Evolutionary conservation across 2,797 vertebrate genomes (phyloP).

Genomic region (Bufotes viridis): DNA sequence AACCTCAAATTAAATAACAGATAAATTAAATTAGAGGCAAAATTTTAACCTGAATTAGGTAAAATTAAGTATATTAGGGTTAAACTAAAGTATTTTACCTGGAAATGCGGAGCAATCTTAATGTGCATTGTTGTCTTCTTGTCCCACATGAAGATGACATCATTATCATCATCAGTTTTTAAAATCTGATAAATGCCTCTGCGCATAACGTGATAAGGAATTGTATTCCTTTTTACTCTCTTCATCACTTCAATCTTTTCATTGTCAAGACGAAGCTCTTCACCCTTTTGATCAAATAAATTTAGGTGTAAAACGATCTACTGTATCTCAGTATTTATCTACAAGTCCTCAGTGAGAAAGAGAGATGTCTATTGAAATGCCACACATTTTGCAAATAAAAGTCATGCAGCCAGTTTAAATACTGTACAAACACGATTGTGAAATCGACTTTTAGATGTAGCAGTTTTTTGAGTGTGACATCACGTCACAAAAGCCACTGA

Average conservation of each 20-base stretch:
- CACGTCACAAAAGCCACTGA: no score
- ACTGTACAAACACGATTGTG: no score
- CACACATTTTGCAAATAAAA: no score
- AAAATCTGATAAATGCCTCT: slow-evolving; percentile 77
- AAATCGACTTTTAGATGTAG: no score
- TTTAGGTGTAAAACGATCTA: background rate
- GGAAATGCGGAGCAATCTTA: slow-evolving; percentile 72
- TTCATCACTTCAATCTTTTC: slow-evolving; percentile 74
- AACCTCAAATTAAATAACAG: no score
- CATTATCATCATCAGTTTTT: slow-evolving; percentile 71
- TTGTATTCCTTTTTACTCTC: slow-evolving; percentile 63
- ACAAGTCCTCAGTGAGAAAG: no score
- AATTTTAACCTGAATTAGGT: background rate
- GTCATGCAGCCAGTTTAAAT: no score
- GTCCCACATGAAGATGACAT: slow-evolving; percentile 78
- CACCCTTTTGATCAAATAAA: slow-evolving; percentile 72
- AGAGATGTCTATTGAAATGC: no score
- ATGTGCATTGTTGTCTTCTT: slow-evolving; percentile 77
- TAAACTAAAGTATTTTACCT: slow-evolving; percentile 65
- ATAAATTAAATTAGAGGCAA: no score
- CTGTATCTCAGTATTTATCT: no score
- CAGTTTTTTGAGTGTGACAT: no score
- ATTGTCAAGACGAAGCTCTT: slow-evolving; percentile 81
- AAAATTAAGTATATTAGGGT: background rate
- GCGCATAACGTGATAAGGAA: slow-evolving; percentile 75